A percentile compares a stretch with the other conserved stretches of the same genome.
Evolutionary conservation across 2,797 vertebrate species (phyloP).

Genomic region (Octomys mimax): DNA sequence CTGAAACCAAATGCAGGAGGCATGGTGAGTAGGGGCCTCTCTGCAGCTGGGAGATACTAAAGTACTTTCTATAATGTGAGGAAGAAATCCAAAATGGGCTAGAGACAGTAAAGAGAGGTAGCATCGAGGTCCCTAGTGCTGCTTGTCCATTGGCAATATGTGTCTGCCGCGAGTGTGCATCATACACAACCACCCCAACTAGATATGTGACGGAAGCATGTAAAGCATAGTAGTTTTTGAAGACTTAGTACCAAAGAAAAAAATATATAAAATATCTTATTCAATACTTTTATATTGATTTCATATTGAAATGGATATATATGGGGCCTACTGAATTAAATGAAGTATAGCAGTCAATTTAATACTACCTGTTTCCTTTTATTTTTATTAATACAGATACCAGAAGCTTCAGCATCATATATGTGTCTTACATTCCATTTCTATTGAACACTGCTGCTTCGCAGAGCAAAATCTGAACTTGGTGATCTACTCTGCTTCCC

Average conservation of each 20-base stretch:
- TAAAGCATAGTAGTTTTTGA: neutral
- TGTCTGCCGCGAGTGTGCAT: no score
- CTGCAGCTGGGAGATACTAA: neutral
- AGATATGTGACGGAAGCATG: neutral
- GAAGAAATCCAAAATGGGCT: neutral
- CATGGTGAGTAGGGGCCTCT: neutral
- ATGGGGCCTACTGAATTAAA: neutral
- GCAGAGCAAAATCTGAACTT: neutral
- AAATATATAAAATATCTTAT: neutral
- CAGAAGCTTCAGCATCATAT: neutral
- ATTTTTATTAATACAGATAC: neutral
- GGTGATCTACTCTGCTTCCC: neutral
- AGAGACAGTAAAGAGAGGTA: neutral
- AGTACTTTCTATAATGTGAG: neutral
- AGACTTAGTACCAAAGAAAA: neutral
- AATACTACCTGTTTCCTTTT: neutral
- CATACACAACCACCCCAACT: neutral
- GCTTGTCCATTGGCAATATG: neutral
- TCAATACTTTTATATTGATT: constrained; percentile 4
- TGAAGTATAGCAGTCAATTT: neutral
- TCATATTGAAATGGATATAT: neutral
- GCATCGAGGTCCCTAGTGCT: no score
- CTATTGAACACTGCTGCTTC: neutral
- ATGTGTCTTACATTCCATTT: neutral
- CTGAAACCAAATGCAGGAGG: neutral